A percentile compares a stretch with the other conserved stretches of the same genome.
Conservation (phyloP, 1,140 invertebrate species). For the Pseudomyrmex cubaensis region DNA sequence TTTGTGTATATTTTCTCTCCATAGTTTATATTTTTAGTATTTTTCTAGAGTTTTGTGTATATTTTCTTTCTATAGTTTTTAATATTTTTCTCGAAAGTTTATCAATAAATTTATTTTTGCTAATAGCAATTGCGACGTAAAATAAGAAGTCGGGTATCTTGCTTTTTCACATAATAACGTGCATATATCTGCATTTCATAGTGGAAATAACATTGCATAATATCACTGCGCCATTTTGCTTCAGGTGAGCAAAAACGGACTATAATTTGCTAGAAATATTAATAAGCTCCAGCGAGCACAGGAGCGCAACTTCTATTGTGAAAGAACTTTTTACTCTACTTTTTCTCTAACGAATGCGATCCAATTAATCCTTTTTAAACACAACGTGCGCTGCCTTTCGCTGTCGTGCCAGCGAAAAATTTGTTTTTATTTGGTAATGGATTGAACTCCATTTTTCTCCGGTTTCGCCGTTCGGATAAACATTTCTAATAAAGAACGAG, state of each 20-base stretch:
- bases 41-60: no score
- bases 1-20: background rate
- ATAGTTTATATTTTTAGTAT: no score
- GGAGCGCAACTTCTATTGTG: background rate
- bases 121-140: slow-evolving; percentile 11
- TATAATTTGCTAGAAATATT: slow-evolving; percentile 48
- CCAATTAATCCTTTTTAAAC: slow-evolving; percentile 51
- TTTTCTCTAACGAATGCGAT: slow-evolving; percentile 44
- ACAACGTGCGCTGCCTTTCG: background rate
- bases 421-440: slow-evolving; percentile 36
- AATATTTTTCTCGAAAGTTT: no score
- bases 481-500: slow-evolving; percentile 52
- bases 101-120: background rate
- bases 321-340: slow-evolving; percentile 18
- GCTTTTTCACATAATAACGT: slow-evolving; percentile 22
- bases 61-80: background rate
- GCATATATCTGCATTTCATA: background rate
- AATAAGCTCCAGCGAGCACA: slow-evolving; percentile 21
- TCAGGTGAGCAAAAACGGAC: background rate
- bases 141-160: slow-evolving; percentile 1
- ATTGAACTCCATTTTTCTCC: slow-evolving; percentile 42
- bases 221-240: background rate
- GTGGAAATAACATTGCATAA: slow-evolving; percentile 18
- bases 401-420: background rate
- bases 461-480: slow-evolving; percentile 1